Base-by-base conservation (phyloP, 2,113 vertebrate genomes). In the Ailuropoda melanoleuca region DNA sequence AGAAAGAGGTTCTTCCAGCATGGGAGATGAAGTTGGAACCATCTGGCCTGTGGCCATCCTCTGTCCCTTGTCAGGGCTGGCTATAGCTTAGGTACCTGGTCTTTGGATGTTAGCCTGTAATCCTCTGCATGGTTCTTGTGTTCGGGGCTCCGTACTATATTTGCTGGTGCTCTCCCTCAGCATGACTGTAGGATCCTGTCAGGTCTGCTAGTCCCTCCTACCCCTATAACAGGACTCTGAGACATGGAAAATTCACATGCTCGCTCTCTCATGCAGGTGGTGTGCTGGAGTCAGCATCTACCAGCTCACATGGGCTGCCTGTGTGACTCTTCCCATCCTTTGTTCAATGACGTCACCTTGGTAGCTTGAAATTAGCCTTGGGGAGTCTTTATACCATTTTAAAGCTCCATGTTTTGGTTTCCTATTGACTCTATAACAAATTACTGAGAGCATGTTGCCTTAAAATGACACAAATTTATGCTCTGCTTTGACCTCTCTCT, bases 241-340 rank as follows among this genome's bases (percentile, higher is more conserved):
- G 46, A 53, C 18, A 4, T 26, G 17, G 26, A 18, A 56, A 90
- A 43, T 62, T 55, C n/a, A 58, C 12, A 60, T 66, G 34, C 4
- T 17, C 0, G 34, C 4, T 17, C 0, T 24, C 34, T 70, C 12
- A 66, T 3, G 4, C 6, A 37, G 70, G 5, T 23, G 12, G 14
- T 83, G 4, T 50, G 37, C 23, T 70, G 34, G 72, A 68, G 43
- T 19, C 31, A 14, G 37, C 24, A 14, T 37, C 8, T 23, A 3
- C 58, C 29, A 74, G 7, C 17, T 81, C 58, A 21, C 7, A 18
- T 31, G 24, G 37, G 14, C 26, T 81, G 43, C 17, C 29, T 50
- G 7, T 87, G 34, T 81, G 88, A n/a, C 2, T 81, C 26, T 78
- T 95, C 31, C 29, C 80, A 24, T 64, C 46, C 70, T 29, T 17